Percentiles rank a stretch among this genome's conserved stretches.
These are phyloP conservation scores for Dicrurus megarhynchus DNA, from an alignment of 2,113 vertebrate species.

Conservation along the genomic window DNA sequence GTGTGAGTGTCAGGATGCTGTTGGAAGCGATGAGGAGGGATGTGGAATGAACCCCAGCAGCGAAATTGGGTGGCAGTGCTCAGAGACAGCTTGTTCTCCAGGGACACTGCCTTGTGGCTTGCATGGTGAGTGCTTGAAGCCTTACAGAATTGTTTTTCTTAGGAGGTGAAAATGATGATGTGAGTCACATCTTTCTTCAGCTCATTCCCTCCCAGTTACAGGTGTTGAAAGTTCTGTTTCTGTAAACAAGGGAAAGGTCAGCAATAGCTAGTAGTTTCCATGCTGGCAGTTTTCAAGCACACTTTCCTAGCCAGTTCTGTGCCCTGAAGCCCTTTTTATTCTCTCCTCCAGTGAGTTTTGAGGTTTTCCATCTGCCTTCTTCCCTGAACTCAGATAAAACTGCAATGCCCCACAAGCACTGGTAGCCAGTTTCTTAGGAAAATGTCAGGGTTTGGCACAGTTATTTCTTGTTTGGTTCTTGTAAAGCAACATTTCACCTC, in stretches of 20 bases:
- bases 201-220: not conserved
- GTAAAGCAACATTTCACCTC: not conserved
- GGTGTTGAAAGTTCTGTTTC: not conserved
- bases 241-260: constrained; percentile 7
- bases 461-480: not conserved
- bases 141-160: not conserved
- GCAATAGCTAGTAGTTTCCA: not conserved
- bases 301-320: not conserved
- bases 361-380: not conserved
- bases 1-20: not conserved
- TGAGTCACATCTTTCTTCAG: not conserved
- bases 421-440: not conserved
- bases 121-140: not conserved
- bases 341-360: not conserved
- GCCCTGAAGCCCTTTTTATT: not conserved
- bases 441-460: not conserved
- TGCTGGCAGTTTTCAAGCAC: not conserved
- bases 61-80: not conserved
- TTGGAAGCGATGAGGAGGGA: not conserved
- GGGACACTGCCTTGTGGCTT: not conserved
- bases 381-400: not conserved
- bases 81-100: not conserved
- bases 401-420: not conserved
- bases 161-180: not conserved
- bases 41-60: not conserved